A percentile compares a stretch with the other conserved stretches of the same genome.
phyloP scores from a whole-genome alignment of 2,797 vertebrate species.

The Gymnothorax javanicus region DNA sequence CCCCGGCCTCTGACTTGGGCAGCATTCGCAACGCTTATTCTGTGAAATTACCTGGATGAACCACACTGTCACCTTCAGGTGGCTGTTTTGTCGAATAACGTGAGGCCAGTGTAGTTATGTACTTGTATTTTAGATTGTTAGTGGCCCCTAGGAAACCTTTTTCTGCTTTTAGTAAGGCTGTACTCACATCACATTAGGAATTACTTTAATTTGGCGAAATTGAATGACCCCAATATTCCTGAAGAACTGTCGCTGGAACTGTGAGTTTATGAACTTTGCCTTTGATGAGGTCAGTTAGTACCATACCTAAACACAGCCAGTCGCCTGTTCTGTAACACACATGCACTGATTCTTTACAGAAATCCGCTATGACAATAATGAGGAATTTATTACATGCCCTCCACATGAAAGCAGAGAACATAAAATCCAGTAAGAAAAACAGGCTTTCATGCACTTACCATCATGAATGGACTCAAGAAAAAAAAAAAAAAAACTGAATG shows the following conservation, averaged over 20 bases:
- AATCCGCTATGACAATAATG: neutral
- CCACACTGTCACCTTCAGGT: neutral
- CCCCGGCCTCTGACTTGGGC: slow-evolving; percentile 51
- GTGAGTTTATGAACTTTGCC: neutral
- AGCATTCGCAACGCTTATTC: neutral
- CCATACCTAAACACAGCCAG: neutral
- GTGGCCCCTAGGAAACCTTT: neutral
- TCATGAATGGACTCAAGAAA: neutral
- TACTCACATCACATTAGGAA: neutral
- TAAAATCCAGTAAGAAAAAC: neutral
- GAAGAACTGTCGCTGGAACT: neutral
- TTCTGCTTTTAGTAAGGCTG: neutral
- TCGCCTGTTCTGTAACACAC: neutral
- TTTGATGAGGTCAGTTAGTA: neutral
- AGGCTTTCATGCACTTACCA: neutral
- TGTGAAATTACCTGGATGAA: neutral
- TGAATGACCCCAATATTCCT: neutral
- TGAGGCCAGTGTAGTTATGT: neutral
- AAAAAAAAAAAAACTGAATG: neutral
- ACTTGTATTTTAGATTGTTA: neutral
- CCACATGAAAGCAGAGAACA: neutral
- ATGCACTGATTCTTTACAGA: neutral
- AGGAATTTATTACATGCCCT: neutral
- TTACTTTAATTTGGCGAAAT: neutral
- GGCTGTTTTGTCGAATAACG: neutral